A percentile compares a stretch with the other conserved stretches of the same genome.
phyloP scores from a whole-genome alignment of 1,140 invertebrate species.

The Papilio dardanus region DNA sequence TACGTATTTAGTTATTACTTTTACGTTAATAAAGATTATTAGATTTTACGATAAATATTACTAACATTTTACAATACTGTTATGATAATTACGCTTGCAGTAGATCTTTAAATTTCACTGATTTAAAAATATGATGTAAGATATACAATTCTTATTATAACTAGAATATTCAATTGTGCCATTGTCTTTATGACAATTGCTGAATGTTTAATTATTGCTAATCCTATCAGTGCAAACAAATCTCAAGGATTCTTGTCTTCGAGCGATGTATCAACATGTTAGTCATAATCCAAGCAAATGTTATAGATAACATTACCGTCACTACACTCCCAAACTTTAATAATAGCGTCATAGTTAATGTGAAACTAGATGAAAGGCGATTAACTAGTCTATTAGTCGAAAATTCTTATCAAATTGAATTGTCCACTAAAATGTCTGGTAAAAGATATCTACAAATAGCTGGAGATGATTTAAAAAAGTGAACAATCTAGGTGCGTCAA shows the following conservation, averaged over 20 bases:
- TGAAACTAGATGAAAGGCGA: no score
- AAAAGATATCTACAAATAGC: neutral
- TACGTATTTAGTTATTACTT: no score
- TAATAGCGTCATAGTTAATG: neutral
- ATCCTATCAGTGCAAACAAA: slow-evolving; percentile 10
- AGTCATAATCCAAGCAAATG: neutral
- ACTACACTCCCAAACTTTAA: neutral
- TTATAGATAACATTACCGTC: neutral
- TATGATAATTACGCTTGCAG: neutral
- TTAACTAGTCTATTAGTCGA: neutral
- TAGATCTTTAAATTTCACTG: neutral
- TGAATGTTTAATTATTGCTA: slow-evolving; percentile 5
- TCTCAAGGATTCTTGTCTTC: slow-evolving; percentile 10
- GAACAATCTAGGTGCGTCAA: neutral
- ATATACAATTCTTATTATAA: slow-evolving; percentile 12
- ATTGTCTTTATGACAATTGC: slow-evolving; percentile 8
- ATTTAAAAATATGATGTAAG: slow-evolving; percentile 6
- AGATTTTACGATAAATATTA: neutral
- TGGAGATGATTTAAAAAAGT: neutral
- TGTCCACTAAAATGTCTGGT: neutral
- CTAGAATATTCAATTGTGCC: slow-evolving; percentile 11
- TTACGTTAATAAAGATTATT: neutral
- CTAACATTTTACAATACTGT: neutral
- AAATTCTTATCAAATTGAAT: neutral
- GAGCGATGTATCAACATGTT: slow-evolving; percentile 7